Evolutionary conservation across 2,888 invertebrate species (phyloP).

Genomic region (Caenorhabditis sp.): DNA sequence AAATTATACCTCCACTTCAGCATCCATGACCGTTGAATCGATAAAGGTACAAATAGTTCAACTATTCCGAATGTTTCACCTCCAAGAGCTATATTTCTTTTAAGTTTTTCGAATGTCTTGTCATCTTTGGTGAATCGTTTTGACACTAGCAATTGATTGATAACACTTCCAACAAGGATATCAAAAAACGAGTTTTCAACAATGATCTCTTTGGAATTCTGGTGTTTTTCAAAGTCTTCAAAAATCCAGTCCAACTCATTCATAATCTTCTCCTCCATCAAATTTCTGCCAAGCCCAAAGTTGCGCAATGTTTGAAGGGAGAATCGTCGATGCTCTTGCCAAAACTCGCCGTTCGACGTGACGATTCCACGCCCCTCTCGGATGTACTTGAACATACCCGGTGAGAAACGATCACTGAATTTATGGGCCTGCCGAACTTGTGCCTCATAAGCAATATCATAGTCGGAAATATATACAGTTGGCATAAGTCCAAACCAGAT

Average conservation of each 20-base stretch:
- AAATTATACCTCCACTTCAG: slow-evolving; percentile 21
- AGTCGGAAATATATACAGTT: slow-evolving; percentile 37
- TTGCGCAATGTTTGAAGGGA: slow-evolving; percentile 44
- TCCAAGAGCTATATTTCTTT: slow-evolving; percentile 22
- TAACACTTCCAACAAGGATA: slow-evolving; percentile 46
- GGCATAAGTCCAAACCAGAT: slow-evolving; percentile 46
- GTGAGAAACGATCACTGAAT: slow-evolving; percentile 14
- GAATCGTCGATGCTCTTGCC: slow-evolving; percentile 44
- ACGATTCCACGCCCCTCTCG: slow-evolving; percentile 29
- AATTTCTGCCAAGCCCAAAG: slow-evolving; percentile 45
- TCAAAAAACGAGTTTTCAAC: slow-evolving; percentile 35
- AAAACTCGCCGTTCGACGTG: slow-evolving; percentile 31
- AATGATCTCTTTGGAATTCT: slow-evolving; percentile 12
- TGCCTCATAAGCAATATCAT: slow-evolving; percentile 40
- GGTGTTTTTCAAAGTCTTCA: slow-evolving; percentile 6
- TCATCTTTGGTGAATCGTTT: slow-evolving; percentile 41
- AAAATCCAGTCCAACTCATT: slow-evolving; percentile 38
- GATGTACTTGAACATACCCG: slow-evolving; percentile 23
- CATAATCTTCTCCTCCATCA: slow-evolving; percentile 51
- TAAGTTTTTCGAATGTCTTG: slow-evolving; percentile 27
- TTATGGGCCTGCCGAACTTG: slow-evolving; percentile 16
- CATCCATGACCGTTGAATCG: slow-evolving; percentile 15
- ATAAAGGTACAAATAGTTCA: slow-evolving; percentile 16
- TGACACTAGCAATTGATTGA: slow-evolving; percentile 41
- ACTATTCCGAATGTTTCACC: slow-evolving; percentile 22